Percentiles rank a stretch among this genome's conserved stretches.
Conservation (phyloP, 2,888 invertebrate genomes). For the Heliconius aoede region DNA sequence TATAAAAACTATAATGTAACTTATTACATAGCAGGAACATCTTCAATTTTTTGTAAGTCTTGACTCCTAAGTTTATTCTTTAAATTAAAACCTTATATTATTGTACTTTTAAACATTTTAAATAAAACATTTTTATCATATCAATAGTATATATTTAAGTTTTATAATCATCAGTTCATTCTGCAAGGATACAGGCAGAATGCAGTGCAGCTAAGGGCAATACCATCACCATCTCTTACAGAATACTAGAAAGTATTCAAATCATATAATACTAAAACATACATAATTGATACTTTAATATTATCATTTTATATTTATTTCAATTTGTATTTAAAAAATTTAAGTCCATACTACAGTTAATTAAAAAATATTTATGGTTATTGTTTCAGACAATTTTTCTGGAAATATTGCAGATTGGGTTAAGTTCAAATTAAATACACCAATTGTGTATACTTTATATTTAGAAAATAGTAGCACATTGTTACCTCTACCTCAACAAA, state of each 20-base stretch:
- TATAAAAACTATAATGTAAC: constrained; percentile 55
- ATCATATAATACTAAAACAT: too few relatives aligned
- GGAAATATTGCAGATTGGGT: constrained; percentile 77
- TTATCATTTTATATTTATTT: too few relatives aligned
- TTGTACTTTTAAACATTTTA: background rate
- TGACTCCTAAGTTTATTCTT: background rate
- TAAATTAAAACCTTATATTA: too few relatives aligned
- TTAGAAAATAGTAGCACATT: constrained; percentile 57
- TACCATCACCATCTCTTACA: too few relatives aligned
- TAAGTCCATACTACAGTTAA: background rate
- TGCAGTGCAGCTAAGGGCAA: too few relatives aligned
- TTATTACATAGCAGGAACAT: constrained; percentile 63
- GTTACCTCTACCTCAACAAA: constrained; percentile 56
- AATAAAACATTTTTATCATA: background rate
- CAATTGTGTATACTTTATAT: constrained; percentile 69
- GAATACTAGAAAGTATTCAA: too few relatives aligned
- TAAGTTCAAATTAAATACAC: constrained; percentile 68
- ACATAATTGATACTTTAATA: too few relatives aligned
- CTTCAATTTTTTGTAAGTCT: constrained; percentile 63
- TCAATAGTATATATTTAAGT: background rate
- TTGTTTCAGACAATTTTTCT: constrained; percentile 63
- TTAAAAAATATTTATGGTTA: background rate
- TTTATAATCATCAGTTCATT: too few relatives aligned
- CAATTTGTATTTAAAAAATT: too few relatives aligned
- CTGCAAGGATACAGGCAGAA: too few relatives aligned